Percentiles rank a stretch among this genome's conserved stretches.
Evolutionary conservation across 2,888 invertebrate species (phyloP).

Genomic region (Gisinianus flammeolus): DNA sequence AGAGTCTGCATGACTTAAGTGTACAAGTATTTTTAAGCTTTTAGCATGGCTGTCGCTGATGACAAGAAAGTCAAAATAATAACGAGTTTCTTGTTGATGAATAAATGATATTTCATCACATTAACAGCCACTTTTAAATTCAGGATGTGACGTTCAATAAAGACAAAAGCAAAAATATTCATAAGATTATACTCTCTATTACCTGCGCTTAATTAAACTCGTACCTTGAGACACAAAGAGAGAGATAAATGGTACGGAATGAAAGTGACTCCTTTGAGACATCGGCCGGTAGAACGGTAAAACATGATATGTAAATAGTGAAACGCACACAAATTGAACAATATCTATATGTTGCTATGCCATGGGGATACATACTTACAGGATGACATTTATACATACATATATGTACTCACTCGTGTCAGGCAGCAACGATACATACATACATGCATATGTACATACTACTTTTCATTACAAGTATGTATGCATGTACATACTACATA

Average conservation of each 20-base stretch:
- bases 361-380: background rate
- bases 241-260: conserved; percentile 1
- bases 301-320: too few relatives aligned
- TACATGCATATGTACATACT: too few relatives aligned
- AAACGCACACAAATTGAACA: too few relatives aligned
- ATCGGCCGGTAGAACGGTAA: background rate
- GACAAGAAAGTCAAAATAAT: conserved; percentile 45
- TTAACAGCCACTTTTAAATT: conserved; percentile 37
- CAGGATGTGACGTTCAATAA: conserved; percentile 22
- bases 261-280: conserved; percentile 14
- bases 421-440: too few relatives aligned
- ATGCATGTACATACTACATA: too few relatives aligned
- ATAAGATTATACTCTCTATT: conserved; percentile 26
- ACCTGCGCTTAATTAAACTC: conserved; percentile 30
- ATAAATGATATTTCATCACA: conserved; percentile 45
- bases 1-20: too few relatives aligned
- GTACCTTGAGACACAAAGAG: conserved; percentile 24
- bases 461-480: too few relatives aligned
- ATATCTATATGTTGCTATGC: too few relatives aligned
- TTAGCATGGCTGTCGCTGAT: background rate
- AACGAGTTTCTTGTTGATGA: conserved; percentile 42
- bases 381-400: background rate
- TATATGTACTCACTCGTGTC: background rate
- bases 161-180: conserved; percentile 13
- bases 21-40: too few relatives aligned